A percentile compares a stretch with the other conserved stretches of the same genome.
phyloP scores from a whole-genome alignment of 1,140 invertebrate species.

The Musca domestica region DNA sequence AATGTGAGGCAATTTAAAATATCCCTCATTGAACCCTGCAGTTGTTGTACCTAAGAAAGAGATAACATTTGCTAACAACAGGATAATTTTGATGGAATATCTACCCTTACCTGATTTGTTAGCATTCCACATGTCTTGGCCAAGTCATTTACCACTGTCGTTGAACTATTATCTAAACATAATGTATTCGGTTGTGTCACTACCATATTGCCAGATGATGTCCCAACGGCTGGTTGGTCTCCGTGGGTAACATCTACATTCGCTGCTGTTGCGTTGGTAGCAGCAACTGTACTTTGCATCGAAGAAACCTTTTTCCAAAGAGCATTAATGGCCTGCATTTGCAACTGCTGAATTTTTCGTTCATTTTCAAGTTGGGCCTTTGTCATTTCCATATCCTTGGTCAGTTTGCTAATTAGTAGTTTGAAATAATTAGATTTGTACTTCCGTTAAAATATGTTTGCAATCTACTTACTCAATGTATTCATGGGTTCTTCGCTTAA shows the following conservation, averaged over 20 bases:
- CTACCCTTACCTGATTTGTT: conserved; percentile 52
- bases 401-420: conserved; percentile 63
- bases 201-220: too few relatives aligned
- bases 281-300: conserved; percentile 57
- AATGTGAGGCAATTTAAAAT: conserved; percentile 68
- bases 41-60: conserved; percentile 63
- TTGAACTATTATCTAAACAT: conserved; percentile 44
- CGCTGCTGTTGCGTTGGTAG: conserved; percentile 1
- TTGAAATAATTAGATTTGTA: too few relatives aligned
- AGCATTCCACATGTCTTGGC: conserved; percentile 57
- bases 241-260: not conserved
- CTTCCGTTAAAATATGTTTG: not conserved
- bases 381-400: conserved; percentile 76
- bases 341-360: conserved; percentile 78
- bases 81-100: not conserved
- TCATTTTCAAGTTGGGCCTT: conserved; percentile 81
- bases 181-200: conserved; percentile 1
- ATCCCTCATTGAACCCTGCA: conserved; percentile 74
- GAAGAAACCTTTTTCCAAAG: conserved; percentile 85
- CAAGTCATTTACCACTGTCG: conserved; percentile 54
- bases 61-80: not conserved
- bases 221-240: too few relatives aligned
- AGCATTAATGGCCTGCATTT: conserved; percentile 87
- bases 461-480: conserved; percentile 73
- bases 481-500: conserved; percentile 76